Evolutionary conservation across 2,797 vertebrate species (phyloP).

Genomic region (Novumbra hubbsi): DNA sequence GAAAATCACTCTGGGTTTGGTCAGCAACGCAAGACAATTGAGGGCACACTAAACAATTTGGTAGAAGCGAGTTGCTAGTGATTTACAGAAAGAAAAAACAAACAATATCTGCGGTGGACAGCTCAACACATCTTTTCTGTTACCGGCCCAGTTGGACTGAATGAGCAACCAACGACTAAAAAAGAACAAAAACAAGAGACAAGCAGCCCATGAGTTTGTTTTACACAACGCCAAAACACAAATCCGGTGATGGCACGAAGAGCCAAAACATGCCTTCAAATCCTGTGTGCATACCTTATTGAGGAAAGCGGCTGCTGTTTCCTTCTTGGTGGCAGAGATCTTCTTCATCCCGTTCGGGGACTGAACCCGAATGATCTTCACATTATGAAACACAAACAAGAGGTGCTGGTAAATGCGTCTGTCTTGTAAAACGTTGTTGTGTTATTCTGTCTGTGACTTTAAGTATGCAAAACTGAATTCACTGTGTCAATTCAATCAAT

Average conservation of each 20-base stretch:
- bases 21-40: too few relatives aligned
- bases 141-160: not conserved
- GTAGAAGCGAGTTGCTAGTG: too few relatives aligned
- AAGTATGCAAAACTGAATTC: too few relatives aligned
- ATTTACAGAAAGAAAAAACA: too few relatives aligned
- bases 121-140: too few relatives aligned
- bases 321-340: constrained; percentile 87
- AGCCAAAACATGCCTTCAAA: not conserved
- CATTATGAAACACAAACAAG: not conserved
- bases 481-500: not conserved
- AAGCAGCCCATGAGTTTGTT: not conserved
- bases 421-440: too few relatives aligned
- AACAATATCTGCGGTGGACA: too few relatives aligned
- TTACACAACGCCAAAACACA: not conserved
- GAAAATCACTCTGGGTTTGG: too few relatives aligned
- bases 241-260: not conserved
- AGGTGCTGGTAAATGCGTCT: too few relatives aligned
- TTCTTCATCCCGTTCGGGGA: constrained; percentile 95
- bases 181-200: too few relatives aligned
- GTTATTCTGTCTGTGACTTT: too few relatives aligned
- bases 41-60: too few relatives aligned
- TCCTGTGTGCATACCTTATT: constrained; percentile 82
- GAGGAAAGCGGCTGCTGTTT: constrained; percentile 87
- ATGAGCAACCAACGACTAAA: not conserved
- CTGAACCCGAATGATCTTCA: constrained; percentile 91